Base-by-base conservation (phyloP, 2,797 vertebrate species). In the Coendou prehensilis region DNA sequence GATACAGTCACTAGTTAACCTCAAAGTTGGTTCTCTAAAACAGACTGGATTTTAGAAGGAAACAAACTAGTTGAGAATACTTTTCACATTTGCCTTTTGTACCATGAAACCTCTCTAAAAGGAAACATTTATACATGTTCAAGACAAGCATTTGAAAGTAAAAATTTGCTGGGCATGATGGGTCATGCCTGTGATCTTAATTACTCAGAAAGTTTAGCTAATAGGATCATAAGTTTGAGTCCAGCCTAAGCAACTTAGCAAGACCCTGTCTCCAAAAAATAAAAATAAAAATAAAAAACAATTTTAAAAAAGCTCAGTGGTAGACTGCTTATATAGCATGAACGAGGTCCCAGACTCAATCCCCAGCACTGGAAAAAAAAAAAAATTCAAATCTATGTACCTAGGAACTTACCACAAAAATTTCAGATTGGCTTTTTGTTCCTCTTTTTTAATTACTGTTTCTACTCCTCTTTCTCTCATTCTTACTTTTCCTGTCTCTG, bases 121-220 rank as follows among this genome's bases (percentile, higher is more conserved):
- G 52, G 26, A 82, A 91, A 22, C 30, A n/a, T 52, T 82, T 81
- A 61, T 87, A 50, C 17, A 76, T 28, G 33, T 57, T 93, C 50
- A 81, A 79, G 56, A 86, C 28, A 92, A 90, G 90, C 15, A 87
- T 30, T 84, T 67, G 47, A 87, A 73, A 80, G 45, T 30, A 54
- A 67, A 67, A 67, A 17, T 67, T n/a, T 67, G 33, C 64, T 67
- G 64, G 64, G 6, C 14, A 22, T 71, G 69, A 71, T 23, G n/a
- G 18, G 9, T n/a, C 33, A n/a, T n/a, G 33, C 33, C 33, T 67
- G 33, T 67, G n/a, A 18, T n/a, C 33, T n/a, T 67, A 67, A n/a
- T 33, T 67, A 17, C 63, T 67, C 33, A 67, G 14, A n/a, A 67
- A 67, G 33, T 6, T 15, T 5, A 67, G 30, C 13, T 13, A 67